Evolutionary conservation across 2,888 invertebrate species (phyloP).

Genomic region (Drosophila neutralis): DNA sequence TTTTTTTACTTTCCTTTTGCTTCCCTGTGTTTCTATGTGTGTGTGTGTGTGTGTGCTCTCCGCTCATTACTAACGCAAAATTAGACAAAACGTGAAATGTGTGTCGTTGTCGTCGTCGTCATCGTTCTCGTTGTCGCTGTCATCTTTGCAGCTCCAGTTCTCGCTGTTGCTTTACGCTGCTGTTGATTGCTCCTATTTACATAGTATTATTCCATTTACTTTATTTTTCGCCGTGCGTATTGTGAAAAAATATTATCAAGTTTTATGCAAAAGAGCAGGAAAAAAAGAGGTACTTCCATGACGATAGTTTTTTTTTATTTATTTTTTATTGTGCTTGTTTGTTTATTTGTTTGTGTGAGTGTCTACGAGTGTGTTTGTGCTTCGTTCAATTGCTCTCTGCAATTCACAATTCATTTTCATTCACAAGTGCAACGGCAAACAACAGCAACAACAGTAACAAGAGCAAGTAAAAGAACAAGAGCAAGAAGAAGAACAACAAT

Average conservation of each 20-base stretch:
- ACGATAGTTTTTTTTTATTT: conserved; percentile 12
- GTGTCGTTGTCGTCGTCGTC: conserved; percentile 37
- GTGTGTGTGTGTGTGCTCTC: conserved; percentile 30
- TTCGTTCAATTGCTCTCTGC: conserved; percentile 45
- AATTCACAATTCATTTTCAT: conserved; percentile 55
- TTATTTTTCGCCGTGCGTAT: conserved; percentile 10
- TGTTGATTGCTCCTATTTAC: conserved; percentile 46
- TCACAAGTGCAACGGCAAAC: conserved; percentile 51
- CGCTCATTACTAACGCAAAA: conserved; percentile 59
- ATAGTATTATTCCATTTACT: neutral
- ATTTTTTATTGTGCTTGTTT: conserved; percentile 3
- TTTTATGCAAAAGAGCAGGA: conserved; percentile 2
- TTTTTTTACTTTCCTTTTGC: conserved; percentile 6
- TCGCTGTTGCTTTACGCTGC: conserved; percentile 53
- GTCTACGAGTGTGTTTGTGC: conserved; percentile 10
- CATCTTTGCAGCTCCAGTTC: conserved; percentile 30
- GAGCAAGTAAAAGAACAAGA: conserved; percentile 24
- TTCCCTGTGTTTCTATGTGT: neutral
- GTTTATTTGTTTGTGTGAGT: conserved; percentile 8
- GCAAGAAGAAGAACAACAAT: conserved; percentile 27
- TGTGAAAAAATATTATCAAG: conserved; percentile 22
- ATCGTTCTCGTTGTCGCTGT: conserved; percentile 13
- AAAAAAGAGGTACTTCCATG: neutral
- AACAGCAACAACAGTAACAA: conserved; percentile 23
- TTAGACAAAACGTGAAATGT: conserved; percentile 62